phyloP scores from a whole-genome alignment of 2,113 vertebrate genomes.

The Cricetomys ansorgei region DNA sequence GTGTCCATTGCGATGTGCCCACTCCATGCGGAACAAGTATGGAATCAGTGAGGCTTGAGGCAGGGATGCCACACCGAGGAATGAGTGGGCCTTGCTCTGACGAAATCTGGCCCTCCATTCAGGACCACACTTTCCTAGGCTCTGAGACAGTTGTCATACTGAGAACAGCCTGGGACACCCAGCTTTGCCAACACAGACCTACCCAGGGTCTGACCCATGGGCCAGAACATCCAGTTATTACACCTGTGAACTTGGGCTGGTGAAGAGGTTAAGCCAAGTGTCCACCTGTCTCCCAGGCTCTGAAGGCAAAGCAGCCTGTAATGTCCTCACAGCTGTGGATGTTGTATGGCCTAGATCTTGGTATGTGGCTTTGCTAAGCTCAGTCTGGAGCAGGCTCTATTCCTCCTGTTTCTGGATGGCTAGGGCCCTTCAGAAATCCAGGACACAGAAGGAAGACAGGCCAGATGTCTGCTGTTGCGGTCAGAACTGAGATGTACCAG shows the following conservation, averaged over 20 bases:
- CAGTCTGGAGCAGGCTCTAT: background rate
- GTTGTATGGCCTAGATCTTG: background rate
- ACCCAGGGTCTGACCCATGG: background rate
- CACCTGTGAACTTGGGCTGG: too few relatives aligned
- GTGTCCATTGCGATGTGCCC: background rate
- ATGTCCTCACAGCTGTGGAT: background rate
- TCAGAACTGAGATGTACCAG: rapidly evolving
- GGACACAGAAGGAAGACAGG: background rate
- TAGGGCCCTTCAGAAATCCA: background rate
- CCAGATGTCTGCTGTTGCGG: too few relatives aligned
- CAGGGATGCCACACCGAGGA: background rate
- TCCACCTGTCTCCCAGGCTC: background rate
- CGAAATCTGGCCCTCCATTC: background rate
- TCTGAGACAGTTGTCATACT: rapidly evolving
- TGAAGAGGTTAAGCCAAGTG: too few relatives aligned
- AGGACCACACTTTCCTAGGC: background rate
- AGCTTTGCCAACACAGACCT: background rate
- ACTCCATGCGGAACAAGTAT: background rate
- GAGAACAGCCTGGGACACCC: rapidly evolving
- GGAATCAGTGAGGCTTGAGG: background rate
- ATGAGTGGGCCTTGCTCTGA: rapidly evolving
- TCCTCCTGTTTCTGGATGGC: background rate
- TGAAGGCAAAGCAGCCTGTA: background rate
- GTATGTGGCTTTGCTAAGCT: rapidly evolving
- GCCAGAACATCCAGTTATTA: rapidly evolving